Evolutionary conservation across 2,888 invertebrate genomes (phyloP).

Genomic region (Cetonia aurata): DNA sequence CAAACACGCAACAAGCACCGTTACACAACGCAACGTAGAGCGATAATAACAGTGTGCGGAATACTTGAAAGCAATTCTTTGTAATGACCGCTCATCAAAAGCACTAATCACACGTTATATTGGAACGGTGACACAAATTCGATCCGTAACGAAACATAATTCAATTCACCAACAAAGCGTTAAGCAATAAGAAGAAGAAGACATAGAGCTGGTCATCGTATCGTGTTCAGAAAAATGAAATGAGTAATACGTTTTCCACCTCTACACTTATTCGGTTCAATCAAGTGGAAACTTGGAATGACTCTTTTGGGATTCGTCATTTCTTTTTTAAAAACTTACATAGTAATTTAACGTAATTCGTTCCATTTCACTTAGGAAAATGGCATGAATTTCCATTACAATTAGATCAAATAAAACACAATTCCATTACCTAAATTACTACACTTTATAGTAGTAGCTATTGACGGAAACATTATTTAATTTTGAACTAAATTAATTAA

Average conservation of each 20-base stretch:
- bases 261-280: too few species aligned
- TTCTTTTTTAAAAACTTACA: not conserved
- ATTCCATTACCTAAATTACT: too few species aligned
- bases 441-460: too few species aligned
- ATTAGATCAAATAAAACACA: too few species aligned
- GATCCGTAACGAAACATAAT: conserved; percentile 1
- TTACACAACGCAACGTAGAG: not conserved
- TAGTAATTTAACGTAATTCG: not conserved
- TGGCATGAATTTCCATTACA: too few species aligned
- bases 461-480: too few species aligned
- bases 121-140: conserved; percentile 23
- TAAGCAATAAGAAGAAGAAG: not conserved
- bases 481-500: too few species aligned
- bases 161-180: not conserved
- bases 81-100: conserved; percentile 5
- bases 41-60: not conserved
- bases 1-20: conserved; percentile 2
- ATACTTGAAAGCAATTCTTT: conserved; percentile 18
- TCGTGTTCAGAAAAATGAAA: not conserved
- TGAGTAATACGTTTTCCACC: not conserved
- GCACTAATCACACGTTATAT: conserved; percentile 20
- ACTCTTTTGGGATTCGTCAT: too few species aligned
- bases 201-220: not conserved
- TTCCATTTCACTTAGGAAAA: not conserved
- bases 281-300: too few species aligned